Percentiles rank a stretch among this genome's conserved stretches.
Evolutionary conservation across 2,797 vertebrate species (phyloP).

Genomic region (Astyanax mexicanus): DNA sequence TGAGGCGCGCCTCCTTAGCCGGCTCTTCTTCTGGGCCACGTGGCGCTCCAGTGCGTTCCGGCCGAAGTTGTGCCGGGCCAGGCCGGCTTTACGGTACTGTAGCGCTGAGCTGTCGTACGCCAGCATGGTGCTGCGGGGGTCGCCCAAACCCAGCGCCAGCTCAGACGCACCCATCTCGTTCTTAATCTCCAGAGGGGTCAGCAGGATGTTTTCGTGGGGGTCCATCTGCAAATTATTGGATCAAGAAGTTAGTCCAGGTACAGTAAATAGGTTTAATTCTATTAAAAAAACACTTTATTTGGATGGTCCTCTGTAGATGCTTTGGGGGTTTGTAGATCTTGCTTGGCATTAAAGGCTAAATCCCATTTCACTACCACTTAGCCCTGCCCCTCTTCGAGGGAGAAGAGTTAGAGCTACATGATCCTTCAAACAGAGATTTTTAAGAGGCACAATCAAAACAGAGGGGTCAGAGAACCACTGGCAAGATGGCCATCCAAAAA

Average conservation of each 20-base stretch:
- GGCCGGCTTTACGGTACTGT: constrained; percentile 93
- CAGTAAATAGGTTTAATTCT: neutral
- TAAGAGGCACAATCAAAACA: no score
- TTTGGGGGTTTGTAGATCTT: no score
- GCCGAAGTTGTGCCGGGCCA: constrained; percentile 93
- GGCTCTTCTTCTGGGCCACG: constrained; percentile 93
- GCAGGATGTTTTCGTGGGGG: constrained; percentile 95
- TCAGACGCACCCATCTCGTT: constrained; percentile 96
- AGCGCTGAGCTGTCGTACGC: constrained; percentile 93
- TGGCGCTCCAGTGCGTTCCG: constrained; percentile 92
- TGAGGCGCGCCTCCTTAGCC: constrained; percentile 92
- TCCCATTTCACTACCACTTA: no score
- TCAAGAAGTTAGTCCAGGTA: neutral
- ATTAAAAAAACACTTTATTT: no score
- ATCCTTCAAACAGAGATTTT: no score
- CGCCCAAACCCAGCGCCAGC: constrained; percentile 90
- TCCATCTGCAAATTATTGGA: constrained; percentile 86
- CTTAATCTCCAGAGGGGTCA: constrained; percentile 96
- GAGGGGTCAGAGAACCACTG: no score
- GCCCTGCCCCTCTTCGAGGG: no score
- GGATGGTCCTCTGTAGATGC: no score
- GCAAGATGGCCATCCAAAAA: no score
- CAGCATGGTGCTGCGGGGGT: constrained; percentile 94
- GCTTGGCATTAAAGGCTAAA: no score
- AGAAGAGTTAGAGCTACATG: no score